phyloP scores from a whole-genome alignment of 2,113 vertebrate species.

The Barbus barbus region DNA sequence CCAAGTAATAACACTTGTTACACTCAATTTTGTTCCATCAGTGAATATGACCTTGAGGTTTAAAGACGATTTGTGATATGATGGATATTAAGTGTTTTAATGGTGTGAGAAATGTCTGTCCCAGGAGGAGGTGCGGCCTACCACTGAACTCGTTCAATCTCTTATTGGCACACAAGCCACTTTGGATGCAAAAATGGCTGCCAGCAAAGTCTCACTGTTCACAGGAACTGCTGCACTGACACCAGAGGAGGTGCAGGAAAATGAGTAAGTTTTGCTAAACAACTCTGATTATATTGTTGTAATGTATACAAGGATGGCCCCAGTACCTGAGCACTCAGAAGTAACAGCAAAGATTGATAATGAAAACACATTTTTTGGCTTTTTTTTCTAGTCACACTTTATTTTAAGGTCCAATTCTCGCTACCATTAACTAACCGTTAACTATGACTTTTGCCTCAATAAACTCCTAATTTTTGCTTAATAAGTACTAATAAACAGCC shows the following conservation, averaged over 20 bases:
- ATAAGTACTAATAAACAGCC: no score
- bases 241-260: constrained; percentile 71
- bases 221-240: constrained; percentile 81
- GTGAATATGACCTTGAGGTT: background rate
- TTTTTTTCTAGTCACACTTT: no score
- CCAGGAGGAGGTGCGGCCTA: constrained; percentile 85
- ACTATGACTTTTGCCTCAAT: no score
- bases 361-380: background rate
- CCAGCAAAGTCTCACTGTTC: constrained; percentile 92
- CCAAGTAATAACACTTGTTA: background rate
- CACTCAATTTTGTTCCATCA: background rate
- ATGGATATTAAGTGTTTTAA: constrained; percentile 18
- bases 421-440: no score
- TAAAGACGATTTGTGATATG: background rate
- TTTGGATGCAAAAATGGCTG: constrained; percentile 95
- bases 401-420: no score
- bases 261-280: constrained; percentile 34
- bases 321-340: background rate
- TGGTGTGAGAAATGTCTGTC: constrained; percentile 21
- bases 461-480: no score
- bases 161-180: constrained; percentile 90
- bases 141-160: constrained; percentile 90
- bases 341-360: background rate
- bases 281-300: background rate
- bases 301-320: background rate